Evolutionary conservation across 2,797 vertebrate species (phyloP).

Genomic region (Pagetopsis macropterus): DNA sequence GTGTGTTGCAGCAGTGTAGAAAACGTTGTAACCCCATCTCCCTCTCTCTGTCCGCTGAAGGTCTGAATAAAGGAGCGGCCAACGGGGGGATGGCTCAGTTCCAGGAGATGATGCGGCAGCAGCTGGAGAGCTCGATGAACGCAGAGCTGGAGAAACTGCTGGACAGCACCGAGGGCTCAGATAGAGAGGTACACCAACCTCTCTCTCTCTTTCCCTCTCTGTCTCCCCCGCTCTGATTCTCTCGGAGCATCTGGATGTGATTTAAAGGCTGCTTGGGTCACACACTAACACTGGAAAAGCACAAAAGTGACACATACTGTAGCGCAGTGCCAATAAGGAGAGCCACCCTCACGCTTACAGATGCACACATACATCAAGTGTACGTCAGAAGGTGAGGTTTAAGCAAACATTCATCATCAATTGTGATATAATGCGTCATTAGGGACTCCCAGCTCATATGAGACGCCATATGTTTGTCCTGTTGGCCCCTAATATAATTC

Average conservation of each 20-base stretch:
- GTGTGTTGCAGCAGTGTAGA: neutral
- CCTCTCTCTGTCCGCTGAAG: constrained; percentile 67
- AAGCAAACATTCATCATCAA: neutral
- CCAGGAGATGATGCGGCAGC: constrained; percentile 96
- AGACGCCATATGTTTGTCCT: neutral
- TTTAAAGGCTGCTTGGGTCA: constrained; percentile 60
- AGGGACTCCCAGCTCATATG: neutral
- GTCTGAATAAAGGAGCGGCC: constrained; percentile 88
- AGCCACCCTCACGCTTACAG: constrained; percentile 25
- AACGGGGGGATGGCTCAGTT: constrained; percentile 90
- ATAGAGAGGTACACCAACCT: constrained; percentile 84
- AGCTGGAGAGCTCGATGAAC: constrained; percentile 95
- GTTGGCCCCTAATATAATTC: neutral
- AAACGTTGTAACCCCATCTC: neutral
- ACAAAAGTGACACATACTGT: constrained; percentile 66
- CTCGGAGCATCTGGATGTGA: constrained; percentile 65
- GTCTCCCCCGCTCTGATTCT: constrained; percentile 1
- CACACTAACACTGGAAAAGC: constrained; percentile 50
- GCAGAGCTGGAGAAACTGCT: constrained; percentile 92
- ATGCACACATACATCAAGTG: neutral
- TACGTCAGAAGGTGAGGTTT: constrained; percentile 1
- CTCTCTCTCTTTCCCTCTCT: neutral
- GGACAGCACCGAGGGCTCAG: constrained; percentile 82
- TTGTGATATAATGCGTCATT: neutral
- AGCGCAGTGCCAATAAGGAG: constrained; percentile 44